These are phyloP conservation scores for Epinephelus malabaricus DNA, from an alignment of 2,797 vertebrate species.

Conservation along the genomic window DNA sequence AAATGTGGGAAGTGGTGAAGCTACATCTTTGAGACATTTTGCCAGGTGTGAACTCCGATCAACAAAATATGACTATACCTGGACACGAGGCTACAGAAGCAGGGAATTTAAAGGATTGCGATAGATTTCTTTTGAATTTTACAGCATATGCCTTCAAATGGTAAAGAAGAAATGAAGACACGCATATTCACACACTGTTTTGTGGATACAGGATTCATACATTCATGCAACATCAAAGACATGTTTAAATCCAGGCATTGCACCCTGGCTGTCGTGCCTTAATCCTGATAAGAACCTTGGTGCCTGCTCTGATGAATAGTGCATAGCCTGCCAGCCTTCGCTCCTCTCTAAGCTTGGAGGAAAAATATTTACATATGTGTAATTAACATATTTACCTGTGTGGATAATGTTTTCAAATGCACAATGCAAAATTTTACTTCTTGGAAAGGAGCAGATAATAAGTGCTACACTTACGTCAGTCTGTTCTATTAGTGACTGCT, in stretches of 20 bases:
- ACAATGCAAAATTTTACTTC: conserved; percentile 16
- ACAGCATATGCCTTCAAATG: not conserved
- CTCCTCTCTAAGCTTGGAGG: conserved; percentile 41
- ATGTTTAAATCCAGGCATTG: conserved; percentile 52
- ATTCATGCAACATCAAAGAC: conserved; percentile 71
- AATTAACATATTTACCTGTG: conserved; percentile 67
- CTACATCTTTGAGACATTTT: not conserved
- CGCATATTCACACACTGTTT: conserved; percentile 3
- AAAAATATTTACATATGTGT: conserved; percentile 60
- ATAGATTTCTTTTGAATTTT: conserved; percentile 1
- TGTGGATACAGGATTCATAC: conserved; percentile 26
- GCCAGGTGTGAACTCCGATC: not conserved
- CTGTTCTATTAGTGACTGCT: conserved; percentile 3
- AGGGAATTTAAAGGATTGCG: not conserved
- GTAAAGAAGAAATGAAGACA: conserved; percentile 34
- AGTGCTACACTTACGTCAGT: not conserved
- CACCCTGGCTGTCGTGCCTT: conserved; percentile 48
- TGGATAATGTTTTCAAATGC: conserved; percentile 41
- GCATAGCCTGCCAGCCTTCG: conserved; percentile 29
- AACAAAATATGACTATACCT: conserved; percentile 2
- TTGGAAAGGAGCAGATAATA: not conserved
- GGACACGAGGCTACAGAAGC: not conserved
- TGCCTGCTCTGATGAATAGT: conserved; percentile 61
- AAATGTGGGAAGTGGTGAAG: not conserved
- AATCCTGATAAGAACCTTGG: conserved; percentile 72